Evolutionary conservation across 2,113 vertebrate species (phyloP).

Genomic region (Hydrolagus affinis): DNA sequence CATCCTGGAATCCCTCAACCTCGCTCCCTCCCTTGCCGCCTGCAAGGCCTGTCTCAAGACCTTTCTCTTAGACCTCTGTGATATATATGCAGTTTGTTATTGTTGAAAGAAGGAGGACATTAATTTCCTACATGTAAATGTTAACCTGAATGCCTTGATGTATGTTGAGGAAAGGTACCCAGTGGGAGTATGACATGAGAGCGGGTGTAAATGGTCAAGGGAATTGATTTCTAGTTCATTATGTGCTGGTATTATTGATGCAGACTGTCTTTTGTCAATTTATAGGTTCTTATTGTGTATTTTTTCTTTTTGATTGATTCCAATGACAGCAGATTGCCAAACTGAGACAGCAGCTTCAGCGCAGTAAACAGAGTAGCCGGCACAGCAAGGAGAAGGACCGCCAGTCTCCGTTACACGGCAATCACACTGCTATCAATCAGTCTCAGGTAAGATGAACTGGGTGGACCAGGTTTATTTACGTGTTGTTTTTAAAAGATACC

Average conservation of each 20-base stretch:
- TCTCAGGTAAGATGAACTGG: constrained; percentile 57
- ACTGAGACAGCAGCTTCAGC: constrained; percentile 83
- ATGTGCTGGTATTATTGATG: not conserved
- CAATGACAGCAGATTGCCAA: constrained; percentile 79
- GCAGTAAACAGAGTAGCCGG: constrained; percentile 76
- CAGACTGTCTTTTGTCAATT: not conserved
- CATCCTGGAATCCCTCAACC: too few species aligned
- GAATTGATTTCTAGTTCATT: not conserved
- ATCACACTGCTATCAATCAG: constrained; percentile 62
- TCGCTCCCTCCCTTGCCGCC: too few species aligned
- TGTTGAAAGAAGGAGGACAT: too few species aligned
- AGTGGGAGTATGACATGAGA: not conserved
- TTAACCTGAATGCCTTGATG: too few species aligned
- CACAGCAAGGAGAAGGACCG: constrained; percentile 76
- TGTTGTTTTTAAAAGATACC: too few species aligned
- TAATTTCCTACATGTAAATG: too few species aligned
- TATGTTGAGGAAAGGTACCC: too few species aligned
- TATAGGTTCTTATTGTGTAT: constrained; percentile 24
- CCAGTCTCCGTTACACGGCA: constrained; percentile 68
- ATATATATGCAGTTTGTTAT: too few species aligned
- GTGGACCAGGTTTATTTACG: not conserved
- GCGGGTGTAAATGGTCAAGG: not conserved
- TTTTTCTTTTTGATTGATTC: constrained; percentile 33
- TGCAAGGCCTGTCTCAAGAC: too few species aligned
- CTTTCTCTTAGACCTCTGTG: too few species aligned